These are phyloP conservation scores for Pao palembangensis DNA, from an alignment of 2,113 vertebrate genomes.

Conservation along the genomic window DNA sequence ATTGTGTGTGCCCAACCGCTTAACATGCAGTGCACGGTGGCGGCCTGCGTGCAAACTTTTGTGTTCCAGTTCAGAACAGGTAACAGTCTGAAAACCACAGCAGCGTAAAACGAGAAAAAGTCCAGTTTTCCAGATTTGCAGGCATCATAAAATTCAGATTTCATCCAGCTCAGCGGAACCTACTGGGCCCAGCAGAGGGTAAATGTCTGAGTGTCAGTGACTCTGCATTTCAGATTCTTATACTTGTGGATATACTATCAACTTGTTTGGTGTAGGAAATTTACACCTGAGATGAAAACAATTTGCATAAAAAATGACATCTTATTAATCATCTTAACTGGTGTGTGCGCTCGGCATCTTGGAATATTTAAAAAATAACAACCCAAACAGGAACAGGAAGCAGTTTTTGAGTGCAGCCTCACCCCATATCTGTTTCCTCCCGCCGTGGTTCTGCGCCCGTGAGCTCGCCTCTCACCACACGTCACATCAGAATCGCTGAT, in stretches of 20 bases:
- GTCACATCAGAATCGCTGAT: background rate
- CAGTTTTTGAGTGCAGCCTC: slow-evolving; percentile 3
- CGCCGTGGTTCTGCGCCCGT: slow-evolving; percentile 1
- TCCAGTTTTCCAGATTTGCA: background rate
- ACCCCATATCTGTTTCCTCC: slow-evolving; percentile 35
- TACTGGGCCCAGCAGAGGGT: slow-evolving; percentile 48
- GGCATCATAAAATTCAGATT: background rate
- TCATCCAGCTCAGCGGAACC: slow-evolving; percentile 26
- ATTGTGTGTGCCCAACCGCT: slow-evolving; percentile 41
- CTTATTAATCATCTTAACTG: too few species aligned
- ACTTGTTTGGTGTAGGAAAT: too few species aligned
- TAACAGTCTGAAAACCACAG: slow-evolving; percentile 1
- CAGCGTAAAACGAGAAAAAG: background rate
- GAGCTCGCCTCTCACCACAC: slow-evolving; percentile 14
- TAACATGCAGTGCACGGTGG: slow-evolving; percentile 51
- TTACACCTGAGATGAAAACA: too few species aligned
- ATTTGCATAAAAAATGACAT: too few species aligned
- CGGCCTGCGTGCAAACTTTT: slow-evolving; percentile 16
- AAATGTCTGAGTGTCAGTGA: too few species aligned
- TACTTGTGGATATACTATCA: too few species aligned
- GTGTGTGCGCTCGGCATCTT: too few species aligned
- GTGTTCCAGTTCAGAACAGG: slow-evolving; percentile 6
- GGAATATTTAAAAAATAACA: background rate
- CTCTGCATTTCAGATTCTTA: too few species aligned
- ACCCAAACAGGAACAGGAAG: background rate